Evolutionary conservation across 2,888 invertebrate genomes (phyloP).

Genomic region (Eupithecia vulgata): DNA sequence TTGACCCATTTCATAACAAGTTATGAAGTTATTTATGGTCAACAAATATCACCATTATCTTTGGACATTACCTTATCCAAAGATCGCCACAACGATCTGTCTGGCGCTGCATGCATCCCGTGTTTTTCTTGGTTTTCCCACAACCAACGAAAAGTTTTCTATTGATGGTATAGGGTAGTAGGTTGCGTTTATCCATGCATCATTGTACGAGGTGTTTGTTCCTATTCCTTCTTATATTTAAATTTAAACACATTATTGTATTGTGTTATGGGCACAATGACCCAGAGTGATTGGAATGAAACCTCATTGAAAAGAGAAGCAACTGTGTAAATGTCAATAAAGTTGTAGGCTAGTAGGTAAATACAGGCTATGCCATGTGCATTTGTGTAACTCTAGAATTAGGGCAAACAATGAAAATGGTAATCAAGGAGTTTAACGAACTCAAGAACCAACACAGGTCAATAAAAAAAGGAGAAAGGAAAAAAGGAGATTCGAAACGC

Average conservation of each 20-base stretch:
- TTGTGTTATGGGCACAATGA: constrained; percentile 17
- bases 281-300: constrained; percentile 8
- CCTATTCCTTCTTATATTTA: background rate
- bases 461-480: no score
- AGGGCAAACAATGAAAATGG: background rate
- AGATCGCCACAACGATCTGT: background rate
- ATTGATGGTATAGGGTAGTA: background rate
- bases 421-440: constrained; percentile 1
- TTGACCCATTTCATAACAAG: background rate
- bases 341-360: background rate
- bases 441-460: background rate
- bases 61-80: constrained; percentile 2
- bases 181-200: background rate
- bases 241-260: background rate
- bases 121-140: background rate
- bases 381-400: background rate
- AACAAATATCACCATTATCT: background rate
- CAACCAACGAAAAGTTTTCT: background rate
- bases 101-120: background rate
- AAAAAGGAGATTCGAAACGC: background rate
- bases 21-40: background rate
- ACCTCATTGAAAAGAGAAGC: constrained; percentile 6
- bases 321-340: constrained; percentile 14
- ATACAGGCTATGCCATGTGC: background rate
- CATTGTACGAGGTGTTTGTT: background rate